phyloP scores from a whole-genome alignment of 2,113 vertebrate genomes.

The Amia ocellicauda region DNA sequence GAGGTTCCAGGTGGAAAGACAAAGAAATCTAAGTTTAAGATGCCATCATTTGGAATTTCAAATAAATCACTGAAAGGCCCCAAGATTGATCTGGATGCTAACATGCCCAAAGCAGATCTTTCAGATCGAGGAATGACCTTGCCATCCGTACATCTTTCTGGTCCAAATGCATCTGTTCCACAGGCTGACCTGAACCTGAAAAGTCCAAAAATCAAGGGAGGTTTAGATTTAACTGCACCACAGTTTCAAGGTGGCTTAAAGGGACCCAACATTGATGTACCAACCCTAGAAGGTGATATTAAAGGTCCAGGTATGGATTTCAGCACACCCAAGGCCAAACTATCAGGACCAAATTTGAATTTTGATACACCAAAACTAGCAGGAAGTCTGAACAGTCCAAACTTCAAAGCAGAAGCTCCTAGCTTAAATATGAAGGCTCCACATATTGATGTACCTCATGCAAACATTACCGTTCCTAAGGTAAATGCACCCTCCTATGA shows the following conservation, averaged over 20 bases:
- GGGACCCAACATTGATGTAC: constrained; percentile 1
- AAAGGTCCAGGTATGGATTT: constrained; percentile 30
- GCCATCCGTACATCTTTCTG: too few species aligned
- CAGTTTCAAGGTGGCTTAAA: constrained; percentile 14
- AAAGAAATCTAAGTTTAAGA: constrained; percentile 46
- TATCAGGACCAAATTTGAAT: constrained; percentile 36
- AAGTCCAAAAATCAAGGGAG: constrained; percentile 40
- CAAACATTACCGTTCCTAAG: constrained; percentile 43
- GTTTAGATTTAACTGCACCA: constrained; percentile 31
- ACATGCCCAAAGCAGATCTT: constrained; percentile 39
- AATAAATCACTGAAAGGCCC: constrained; percentile 37
- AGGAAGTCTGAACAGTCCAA: constrained; percentile 14
- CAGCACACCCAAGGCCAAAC: constrained; percentile 31
- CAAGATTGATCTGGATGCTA: constrained; percentile 35
- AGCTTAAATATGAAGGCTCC: constrained; percentile 35
- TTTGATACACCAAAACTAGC: constrained; percentile 37
- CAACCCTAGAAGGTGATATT: constrained; percentile 39
- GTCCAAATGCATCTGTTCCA: constrained; percentile 13
- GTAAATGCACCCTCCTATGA: constrained; percentile 24
- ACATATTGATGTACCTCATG: constrained; percentile 32
- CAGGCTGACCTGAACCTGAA: constrained; percentile 18
- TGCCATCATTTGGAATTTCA: constrained; percentile 29
- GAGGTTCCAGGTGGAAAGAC: constrained; percentile 42
- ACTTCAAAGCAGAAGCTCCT: not conserved
- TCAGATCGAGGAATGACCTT: not conserved